Evolutionary conservation across 1,140 invertebrate species (phyloP).

Genomic region (Parapsyche elsis): DNA sequence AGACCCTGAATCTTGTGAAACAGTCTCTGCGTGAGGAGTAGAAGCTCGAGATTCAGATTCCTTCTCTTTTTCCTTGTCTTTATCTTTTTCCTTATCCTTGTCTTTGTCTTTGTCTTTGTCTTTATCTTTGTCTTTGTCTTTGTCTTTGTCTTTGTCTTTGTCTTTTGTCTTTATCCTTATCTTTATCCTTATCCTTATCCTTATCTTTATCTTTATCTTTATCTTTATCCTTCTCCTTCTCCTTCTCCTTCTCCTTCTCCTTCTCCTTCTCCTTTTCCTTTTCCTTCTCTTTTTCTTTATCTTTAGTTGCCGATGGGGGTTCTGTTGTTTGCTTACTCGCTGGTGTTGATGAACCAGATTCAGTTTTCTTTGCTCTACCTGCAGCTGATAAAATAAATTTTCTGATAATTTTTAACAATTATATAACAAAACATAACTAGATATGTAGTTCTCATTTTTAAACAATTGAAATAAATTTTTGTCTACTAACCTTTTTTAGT

Average conservation of each 20-base stretch:
- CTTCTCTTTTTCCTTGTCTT: conserved; percentile 54
- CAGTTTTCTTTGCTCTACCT: conserved; percentile 64
- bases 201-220: conserved; percentile 58
- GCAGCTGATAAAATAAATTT: conserved; percentile 58
- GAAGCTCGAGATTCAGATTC: conserved; percentile 60
- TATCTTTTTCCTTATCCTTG: conserved; percentile 59
- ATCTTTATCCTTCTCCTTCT: conserved; percentile 56
- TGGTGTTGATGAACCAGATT: conserved; percentile 59
- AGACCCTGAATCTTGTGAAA: conserved; percentile 64
- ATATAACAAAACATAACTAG: too few relatives aligned
- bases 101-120: conserved; percentile 45
- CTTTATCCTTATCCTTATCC: conserved; percentile 52
- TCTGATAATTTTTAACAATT: too few relatives aligned
- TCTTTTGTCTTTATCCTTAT: conserved; percentile 51
- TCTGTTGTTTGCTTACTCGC: conserved; percentile 59
- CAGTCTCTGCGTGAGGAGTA: conserved; percentile 64
- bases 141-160: conserved; percentile 50
- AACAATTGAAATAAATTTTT: too few relatives aligned
- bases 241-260: conserved; percentile 55
- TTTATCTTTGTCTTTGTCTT: conserved; percentile 53
- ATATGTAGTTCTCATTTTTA: too few relatives aligned
- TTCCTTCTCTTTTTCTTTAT: conserved; percentile 52
- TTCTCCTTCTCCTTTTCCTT: conserved; percentile 58
- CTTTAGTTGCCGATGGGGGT: conserved; percentile 58
- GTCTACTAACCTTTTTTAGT: conserved; percentile 71